These are phyloP conservation scores for Cettia cetti DNA, from an alignment of 2,113 vertebrate genomes.

Conservation along the genomic window DNA sequence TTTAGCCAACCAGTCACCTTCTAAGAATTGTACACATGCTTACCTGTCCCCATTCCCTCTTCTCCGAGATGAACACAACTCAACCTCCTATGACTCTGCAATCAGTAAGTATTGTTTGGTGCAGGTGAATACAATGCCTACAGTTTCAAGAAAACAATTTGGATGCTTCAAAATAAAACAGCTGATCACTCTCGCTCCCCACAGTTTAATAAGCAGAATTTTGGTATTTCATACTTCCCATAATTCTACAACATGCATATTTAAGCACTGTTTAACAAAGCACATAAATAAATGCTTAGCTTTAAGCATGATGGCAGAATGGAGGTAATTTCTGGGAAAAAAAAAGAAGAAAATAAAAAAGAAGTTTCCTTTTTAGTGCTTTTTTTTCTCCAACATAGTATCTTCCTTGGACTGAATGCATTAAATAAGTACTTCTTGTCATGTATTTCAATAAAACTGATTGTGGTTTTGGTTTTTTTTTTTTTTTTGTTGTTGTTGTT, in stretches of 20 bases:
- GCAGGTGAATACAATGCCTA: not conserved
- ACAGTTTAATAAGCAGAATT: slow-evolving; percentile 5
- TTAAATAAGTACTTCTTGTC: not conserved
- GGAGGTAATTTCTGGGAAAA: not conserved
- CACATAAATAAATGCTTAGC: not conserved
- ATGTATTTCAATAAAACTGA: not conserved
- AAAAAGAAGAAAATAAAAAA: not conserved
- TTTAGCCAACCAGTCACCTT: slow-evolving; percentile 84
- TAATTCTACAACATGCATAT: not conserved
- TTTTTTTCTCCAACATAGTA: not conserved
- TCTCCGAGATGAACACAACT: slow-evolving; percentile 80
- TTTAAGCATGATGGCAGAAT: not conserved
- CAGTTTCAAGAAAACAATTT: not conserved
- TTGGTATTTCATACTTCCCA: not conserved
- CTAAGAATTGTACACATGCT: slow-evolving; percentile 85
- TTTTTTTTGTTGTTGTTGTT: too few species aligned
- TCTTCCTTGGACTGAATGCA: not conserved
- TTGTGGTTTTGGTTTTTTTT: not conserved
- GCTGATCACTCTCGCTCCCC: not conserved
- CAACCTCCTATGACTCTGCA: slow-evolving; percentile 85
- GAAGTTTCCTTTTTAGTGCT: not conserved
- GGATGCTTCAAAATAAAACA: not conserved
- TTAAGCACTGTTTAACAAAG: slow-evolving; percentile 1
- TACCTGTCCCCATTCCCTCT: slow-evolving; percentile 92
- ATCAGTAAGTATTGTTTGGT: slow-evolving; percentile 81